Evolutionary conservation across 2,113 vertebrate species (phyloP).

Genomic region (Laticauda colubrina): DNA sequence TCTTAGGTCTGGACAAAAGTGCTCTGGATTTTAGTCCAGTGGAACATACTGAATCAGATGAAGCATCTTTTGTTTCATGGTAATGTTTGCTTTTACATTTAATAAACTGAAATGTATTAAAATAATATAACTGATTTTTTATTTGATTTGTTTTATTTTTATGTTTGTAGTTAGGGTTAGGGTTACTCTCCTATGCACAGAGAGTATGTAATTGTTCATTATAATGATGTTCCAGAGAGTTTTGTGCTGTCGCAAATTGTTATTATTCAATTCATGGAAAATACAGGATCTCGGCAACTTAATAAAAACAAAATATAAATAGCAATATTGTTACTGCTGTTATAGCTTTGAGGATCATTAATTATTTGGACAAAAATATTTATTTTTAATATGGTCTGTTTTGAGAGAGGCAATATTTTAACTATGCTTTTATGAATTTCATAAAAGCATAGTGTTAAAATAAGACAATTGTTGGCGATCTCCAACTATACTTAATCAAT

Average conservation of each 20-base stretch:
- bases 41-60: constrained; percentile 84
- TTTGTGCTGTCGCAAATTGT: not conserved
- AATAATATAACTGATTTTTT: not conserved
- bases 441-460: not conserved
- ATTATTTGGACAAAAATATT: not conserved
- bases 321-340: not conserved
- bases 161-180: not conserved
- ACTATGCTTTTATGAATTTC: not conserved
- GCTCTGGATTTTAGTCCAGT: constrained; percentile 96
- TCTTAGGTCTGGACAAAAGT: constrained; percentile 93
- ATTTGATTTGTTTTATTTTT: not conserved
- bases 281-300: not conserved
- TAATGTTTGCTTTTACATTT: constrained; percentile 55
- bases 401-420: not conserved
- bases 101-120: not conserved
- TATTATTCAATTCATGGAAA: not conserved
- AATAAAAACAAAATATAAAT: not conserved
- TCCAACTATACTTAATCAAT: not conserved
- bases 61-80: constrained; percentile 91
- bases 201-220: not conserved
- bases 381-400: not conserved
- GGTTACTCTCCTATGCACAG: not conserved
- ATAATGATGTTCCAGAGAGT: not conserved
- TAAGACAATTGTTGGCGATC: not conserved
- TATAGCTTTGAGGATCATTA: not conserved